A percentile compares a stretch with the other conserved stretches of the same genome.
Evolutionary conservation across 2,888 invertebrate species (phyloP).

Genomic region (Phalera bucephala): DNA sequence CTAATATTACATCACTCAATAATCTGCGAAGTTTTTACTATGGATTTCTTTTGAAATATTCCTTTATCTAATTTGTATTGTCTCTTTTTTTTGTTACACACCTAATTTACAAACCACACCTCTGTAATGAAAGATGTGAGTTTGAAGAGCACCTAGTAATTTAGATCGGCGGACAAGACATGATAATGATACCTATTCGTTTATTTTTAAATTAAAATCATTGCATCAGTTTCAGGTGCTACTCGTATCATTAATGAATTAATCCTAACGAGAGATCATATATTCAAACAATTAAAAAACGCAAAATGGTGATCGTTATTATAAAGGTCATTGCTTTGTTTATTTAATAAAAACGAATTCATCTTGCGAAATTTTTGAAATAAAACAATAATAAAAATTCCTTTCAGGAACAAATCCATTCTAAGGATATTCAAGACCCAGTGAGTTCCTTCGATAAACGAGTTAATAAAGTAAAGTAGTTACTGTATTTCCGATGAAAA

Average conservation of each 20-base stretch:
- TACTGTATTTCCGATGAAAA: no score
- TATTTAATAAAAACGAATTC: no score
- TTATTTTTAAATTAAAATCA: slow-evolving; percentile 1
- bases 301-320: no score
- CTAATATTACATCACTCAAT: background rate
- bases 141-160: background rate
- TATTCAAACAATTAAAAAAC: background rate
- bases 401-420: no score
- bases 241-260: background rate
- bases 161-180: background rate
- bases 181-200: background rate
- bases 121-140: background rate
- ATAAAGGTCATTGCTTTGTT: no score
- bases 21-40: background rate
- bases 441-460: no score
- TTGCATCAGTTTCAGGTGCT: background rate
- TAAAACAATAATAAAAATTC: no score
- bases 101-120: slow-evolving; percentile 1
- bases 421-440: no score
- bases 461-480: no score
- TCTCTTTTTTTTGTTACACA: background rate
- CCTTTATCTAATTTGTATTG: background rate
- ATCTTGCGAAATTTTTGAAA: no score
- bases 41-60: background rate
- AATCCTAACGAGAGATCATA: background rate